Evolutionary conservation across 2,797 vertebrate genomes (phyloP).

Genomic region (Eulemur coronatus): DNA sequence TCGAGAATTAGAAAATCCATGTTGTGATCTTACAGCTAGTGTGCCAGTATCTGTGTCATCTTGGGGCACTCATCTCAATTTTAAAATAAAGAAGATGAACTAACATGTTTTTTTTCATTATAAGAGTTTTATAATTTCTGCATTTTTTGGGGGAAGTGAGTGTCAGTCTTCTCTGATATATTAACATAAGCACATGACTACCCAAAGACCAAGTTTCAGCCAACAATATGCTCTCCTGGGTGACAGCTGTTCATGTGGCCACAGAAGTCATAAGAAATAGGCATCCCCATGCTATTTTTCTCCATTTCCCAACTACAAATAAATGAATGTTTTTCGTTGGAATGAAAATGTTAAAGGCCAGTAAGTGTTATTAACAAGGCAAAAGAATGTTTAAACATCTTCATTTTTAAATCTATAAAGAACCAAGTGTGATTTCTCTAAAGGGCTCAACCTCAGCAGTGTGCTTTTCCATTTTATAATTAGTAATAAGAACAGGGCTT

Average conservation of each 20-base stretch:
- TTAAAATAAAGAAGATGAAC: not conserved
- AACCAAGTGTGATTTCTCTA: slow-evolving; percentile 56
- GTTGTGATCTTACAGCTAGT: not conserved
- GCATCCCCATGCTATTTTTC: not conserved
- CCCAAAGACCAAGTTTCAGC: not conserved
- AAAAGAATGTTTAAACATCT: slow-evolving; percentile 40
- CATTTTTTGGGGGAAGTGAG: not conserved
- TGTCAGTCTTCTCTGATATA: not conserved
- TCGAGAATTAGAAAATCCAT: not conserved
- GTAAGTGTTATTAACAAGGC: slow-evolving; percentile 25
- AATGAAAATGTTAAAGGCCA: slow-evolving; percentile 52
- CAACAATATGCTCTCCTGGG: not conserved
- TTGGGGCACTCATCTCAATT: not conserved
- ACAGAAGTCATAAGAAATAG: not conserved
- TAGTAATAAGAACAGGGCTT: slow-evolving; percentile 36
- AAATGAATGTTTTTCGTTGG: not conserved
- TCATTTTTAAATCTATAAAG: slow-evolving; percentile 52
- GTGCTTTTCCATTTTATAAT: slow-evolving; percentile 56
- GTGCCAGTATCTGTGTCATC: not conserved
- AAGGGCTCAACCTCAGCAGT: slow-evolving; percentile 27
- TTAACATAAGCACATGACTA: not conserved
- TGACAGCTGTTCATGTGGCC: not conserved
- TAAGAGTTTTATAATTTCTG: not conserved
- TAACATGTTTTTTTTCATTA: not conserved
- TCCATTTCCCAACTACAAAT: not conserved